These are phyloP conservation scores for Patella depressa DNA, from an alignment of 2,888 invertebrate species.

Conservation along the genomic window DNA sequence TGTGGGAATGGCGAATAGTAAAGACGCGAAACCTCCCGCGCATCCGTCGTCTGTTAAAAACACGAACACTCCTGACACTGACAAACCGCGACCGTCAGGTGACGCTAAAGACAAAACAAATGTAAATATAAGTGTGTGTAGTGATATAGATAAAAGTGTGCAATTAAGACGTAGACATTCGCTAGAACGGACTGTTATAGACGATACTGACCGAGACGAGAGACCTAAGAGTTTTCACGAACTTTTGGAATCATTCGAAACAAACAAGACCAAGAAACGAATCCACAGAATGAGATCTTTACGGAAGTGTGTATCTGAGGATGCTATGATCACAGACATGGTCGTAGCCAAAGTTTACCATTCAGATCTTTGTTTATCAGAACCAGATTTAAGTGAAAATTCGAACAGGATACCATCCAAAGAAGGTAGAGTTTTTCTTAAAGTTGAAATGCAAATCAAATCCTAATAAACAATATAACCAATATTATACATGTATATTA, in stretches of 20 bases:
- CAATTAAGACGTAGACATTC: neutral
- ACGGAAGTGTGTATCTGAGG: conserved; percentile 57
- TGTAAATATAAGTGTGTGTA: neutral
- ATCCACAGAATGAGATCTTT: conserved; percentile 42
- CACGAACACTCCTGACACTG: neutral
- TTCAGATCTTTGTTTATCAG: conserved; percentile 42
- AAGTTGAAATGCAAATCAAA: conserved; percentile 25
- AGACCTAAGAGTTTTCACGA: conserved; percentile 63
- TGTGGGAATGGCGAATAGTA: neutral
- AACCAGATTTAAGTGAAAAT: conserved; percentile 33
- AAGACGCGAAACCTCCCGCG: conserved; percentile 6
- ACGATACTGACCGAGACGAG: conserved; percentile 37
- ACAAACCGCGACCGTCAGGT: neutral
- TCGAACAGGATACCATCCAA: conserved; percentile 6
- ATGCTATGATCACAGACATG: conserved; percentile 46
- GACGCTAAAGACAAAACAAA: conserved; percentile 12
- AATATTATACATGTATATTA: neutral
- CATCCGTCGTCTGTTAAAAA: neutral
- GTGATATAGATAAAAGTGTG: conserved; percentile 4
- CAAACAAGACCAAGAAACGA: conserved; percentile 37
- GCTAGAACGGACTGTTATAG: neutral
- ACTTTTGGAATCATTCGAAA: conserved; percentile 57
- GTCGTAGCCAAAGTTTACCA: conserved; percentile 48
- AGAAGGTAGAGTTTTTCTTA: conserved; percentile 25
- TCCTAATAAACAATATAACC: conserved; percentile 5